Percentiles rank a stretch among this genome's conserved stretches.
Evolutionary conservation across 2,113 vertebrate species (phyloP).

Genomic region (Danio rerio): GRCz12tu NC_133178.1:13856001-13856500

Average conservation of each 20-base stretch:
- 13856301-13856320: not conserved
- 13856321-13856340: conserved; percentile 36
- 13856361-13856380: conserved; percentile 33
- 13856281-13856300: not conserved
- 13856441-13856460: conserved; percentile 56
- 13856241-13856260: conserved; percentile 52
- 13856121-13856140: not conserved
- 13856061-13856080: conserved; percentile 27
- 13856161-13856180: conserved; percentile 26
- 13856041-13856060: conserved; percentile 18
- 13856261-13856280: not conserved
- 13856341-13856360: conserved; percentile 49
- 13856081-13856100: conserved; percentile 28
- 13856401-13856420: conserved; percentile 71
- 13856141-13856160: conserved; percentile 40
- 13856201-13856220: conserved; percentile 32
- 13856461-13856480: conserved; percentile 59
- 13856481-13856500: not conserved
- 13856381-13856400: conserved; percentile 55
- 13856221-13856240: conserved; percentile 60
- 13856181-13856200: conserved; percentile 32
- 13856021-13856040: conserved; percentile 42
- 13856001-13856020: conserved; percentile 44
- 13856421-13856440: conserved; percentile 29
- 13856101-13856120: not conserved